Conservation (phyloP, 2,113 vertebrate species). For the Furnarius figulus region DNA sequence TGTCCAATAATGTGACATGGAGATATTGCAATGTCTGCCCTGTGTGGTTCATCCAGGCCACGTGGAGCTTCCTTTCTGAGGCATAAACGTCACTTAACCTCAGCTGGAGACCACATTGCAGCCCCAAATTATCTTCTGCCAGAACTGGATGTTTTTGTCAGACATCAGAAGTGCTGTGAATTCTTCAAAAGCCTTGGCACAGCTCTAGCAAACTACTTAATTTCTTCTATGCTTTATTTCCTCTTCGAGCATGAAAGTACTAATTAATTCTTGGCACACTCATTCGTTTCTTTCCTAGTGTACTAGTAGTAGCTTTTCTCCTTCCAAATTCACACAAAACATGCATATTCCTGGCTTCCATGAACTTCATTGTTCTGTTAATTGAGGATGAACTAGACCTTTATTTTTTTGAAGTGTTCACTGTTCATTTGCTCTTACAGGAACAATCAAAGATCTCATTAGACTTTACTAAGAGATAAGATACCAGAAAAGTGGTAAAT, state of each 20-base stretch:
- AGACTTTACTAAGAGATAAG: background rate
- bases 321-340: background rate
- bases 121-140: background rate
- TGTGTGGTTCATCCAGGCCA: background rate
- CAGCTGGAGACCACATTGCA: background rate
- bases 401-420: background rate
- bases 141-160: background rate
- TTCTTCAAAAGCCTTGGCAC: background rate
- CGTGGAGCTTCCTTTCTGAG: rapidly evolving
- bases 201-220: background rate
- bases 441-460: background rate
- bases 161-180: background rate
- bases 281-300: background rate
- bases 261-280: background rate
- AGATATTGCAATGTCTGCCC: background rate
- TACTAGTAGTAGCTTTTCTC: background rate
- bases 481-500: background rate
- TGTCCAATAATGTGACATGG: background rate
- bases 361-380: background rate
- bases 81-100: background rate
- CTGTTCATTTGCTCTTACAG: background rate
- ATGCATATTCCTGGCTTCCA: background rate
- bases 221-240: background rate
- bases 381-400: background rate
- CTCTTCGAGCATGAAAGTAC: background rate